Evolutionary conservation across 2,888 invertebrate species (phyloP).

Genomic region (Pheosia tremula): DNA sequence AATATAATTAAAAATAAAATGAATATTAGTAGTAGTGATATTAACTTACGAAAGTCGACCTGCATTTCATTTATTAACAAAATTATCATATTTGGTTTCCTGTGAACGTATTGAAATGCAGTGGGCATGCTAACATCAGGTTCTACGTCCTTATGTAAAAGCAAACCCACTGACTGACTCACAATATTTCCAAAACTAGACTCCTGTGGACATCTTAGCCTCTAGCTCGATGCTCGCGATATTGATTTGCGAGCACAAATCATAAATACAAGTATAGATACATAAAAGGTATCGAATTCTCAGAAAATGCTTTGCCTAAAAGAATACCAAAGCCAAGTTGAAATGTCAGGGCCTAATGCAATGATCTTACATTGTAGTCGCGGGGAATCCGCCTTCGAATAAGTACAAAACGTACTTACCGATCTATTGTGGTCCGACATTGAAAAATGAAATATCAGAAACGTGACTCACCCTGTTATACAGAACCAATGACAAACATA

Average conservation of each 20-base stretch:
- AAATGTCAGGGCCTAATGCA: conserved; percentile 62
- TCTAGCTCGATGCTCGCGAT: too few relatives aligned
- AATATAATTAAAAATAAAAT: too few relatives aligned
- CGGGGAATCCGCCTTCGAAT: conserved; percentile 46
- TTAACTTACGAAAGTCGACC: too few relatives aligned
- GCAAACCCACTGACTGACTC: too few relatives aligned
- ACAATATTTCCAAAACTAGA: too few relatives aligned
- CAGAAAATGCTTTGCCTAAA: conserved; percentile 43
- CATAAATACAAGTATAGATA: background rate
- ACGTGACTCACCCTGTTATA: conserved; percentile 51
- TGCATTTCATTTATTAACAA: too few relatives aligned
- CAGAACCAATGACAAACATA: conserved; percentile 26
- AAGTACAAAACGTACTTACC: conserved; percentile 45
- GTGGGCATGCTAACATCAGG: background rate
- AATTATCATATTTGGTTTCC: background rate
- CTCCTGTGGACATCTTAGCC: too few relatives aligned
- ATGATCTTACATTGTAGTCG: conserved; percentile 48
- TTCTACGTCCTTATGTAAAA: too few relatives aligned
- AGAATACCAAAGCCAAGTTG: conserved; percentile 44
- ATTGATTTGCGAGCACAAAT: too few relatives aligned
- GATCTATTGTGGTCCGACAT: conserved; percentile 49
- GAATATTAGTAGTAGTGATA: too few relatives aligned
- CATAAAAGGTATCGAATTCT: conserved; percentile 59
- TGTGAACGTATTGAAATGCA: background rate
- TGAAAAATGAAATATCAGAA: conserved; percentile 49